Evolutionary conservation across 1,140 invertebrate species (phyloP).

Genomic region (Microplitis mediator): DNA sequence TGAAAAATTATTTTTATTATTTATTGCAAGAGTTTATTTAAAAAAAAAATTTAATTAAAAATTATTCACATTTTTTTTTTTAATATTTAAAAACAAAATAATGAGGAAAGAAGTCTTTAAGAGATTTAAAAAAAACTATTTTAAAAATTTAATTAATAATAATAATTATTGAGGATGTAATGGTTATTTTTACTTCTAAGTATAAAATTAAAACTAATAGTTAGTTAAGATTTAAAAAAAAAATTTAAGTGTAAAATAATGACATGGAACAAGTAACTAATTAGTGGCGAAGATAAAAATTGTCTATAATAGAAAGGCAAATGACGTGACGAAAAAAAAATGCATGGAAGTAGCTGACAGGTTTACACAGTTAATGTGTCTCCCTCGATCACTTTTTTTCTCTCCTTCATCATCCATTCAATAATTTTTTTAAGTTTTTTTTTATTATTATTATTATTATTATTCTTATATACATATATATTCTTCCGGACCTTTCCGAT

Average conservation of each 20-base stretch:
- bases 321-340: slow-evolving; percentile 42
- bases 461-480: background rate
- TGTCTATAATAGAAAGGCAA: background rate
- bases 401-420: background rate
- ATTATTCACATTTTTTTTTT: no score
- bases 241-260: slow-evolving; percentile 23
- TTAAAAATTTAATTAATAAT: no score
- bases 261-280: slow-evolving; percentile 39
- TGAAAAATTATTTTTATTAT: no score
- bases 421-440: background rate
- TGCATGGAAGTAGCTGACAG: slow-evolving; percentile 8
- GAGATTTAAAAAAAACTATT: no score
- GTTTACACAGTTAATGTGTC: background rate
- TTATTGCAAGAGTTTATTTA: no score
- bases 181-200: no score
- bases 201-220: no score
- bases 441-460: slow-evolving; percentile 17
- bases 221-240: no score
- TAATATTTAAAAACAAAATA: no score
- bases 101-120: no score
- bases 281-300: background rate
- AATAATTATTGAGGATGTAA: no score
- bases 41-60: no score
- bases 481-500: background rate
- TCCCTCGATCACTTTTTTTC: background rate